Evolutionary conservation across 2,113 vertebrate species (phyloP), one percentile per base, ranked within the genome.

Genomic region (Daubentonia madagascariensis): DNA sequence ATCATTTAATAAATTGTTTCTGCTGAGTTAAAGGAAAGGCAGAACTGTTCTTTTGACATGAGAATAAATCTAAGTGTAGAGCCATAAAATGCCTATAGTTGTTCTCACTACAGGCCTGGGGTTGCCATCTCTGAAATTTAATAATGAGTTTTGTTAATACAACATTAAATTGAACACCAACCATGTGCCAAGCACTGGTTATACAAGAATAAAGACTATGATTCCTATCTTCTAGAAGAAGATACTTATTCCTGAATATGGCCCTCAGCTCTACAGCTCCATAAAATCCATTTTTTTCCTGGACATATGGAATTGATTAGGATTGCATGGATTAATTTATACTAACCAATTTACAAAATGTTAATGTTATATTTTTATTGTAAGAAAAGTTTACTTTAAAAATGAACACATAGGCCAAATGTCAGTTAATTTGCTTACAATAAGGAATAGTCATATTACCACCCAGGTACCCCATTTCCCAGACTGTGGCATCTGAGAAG

Each of bases 1-100:
- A 94, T 92, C 40, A 73, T 20, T 91, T 95, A 92, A 84, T 84
- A 22, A 97, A 78, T 8, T 96, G 35, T 87, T 83, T 91, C 63
- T 80, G 30, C 1, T 18, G 63, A 96, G 30, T 83, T 95, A 92
- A 68, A 57, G 40, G 83, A 84, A 95, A 73, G 28, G 50, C 14
- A 95, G 23, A 95, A 89, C 3, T 73, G 63, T n/a, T 90, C 48
- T 94, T 94, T 3, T 84, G 70, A 93, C 72, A 68, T 54, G 22
- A 78, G 40, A 96, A 73, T 78, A 96, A 92, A 92, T 63, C 84
- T 88, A 91, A 16, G 1, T 76, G 50, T 25, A 96, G 25, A 92
- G 67, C n/a, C 52, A 93, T 14, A 92, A 87, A 92, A 95, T 65
- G 10, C 40, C 17, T 83, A 61, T 0, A 89, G 13, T 23, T 80